Conservation (phyloP, 2,113 vertebrate species). For the Ciconia maguari region DNA sequence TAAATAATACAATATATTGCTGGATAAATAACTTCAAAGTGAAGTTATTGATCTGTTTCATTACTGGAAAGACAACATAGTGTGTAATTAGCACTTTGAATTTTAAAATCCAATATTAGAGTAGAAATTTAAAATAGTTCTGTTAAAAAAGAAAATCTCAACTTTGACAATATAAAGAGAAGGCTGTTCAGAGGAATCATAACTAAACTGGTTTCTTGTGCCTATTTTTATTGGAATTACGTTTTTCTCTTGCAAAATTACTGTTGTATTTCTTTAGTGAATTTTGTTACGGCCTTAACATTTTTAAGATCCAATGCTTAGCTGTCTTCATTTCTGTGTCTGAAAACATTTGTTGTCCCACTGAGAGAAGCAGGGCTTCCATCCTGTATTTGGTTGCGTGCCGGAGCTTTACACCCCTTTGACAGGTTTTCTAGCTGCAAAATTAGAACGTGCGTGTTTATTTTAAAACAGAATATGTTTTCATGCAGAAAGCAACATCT, state of each 20-base stretch:
- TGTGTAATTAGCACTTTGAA: neutral
- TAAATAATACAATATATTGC: neutral
- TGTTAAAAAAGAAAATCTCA: neutral
- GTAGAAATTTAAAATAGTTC: neutral
- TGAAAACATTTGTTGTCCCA: neutral
- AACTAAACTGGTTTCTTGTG: neutral
- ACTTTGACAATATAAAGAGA: neutral
- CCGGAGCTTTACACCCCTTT: neutral
- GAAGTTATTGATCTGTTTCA: neutral
- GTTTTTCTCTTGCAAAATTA: neutral
- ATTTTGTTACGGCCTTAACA: neutral
- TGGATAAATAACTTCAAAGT: neutral
- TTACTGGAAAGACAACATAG: neutral
- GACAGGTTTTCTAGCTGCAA: neutral
- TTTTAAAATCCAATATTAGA: neutral
- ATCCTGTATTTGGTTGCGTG: neutral
- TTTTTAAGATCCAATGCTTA: neutral
- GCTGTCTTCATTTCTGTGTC: neutral
- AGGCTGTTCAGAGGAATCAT: neutral
- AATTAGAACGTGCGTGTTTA: rapidly evolving
- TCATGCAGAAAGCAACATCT: neutral
- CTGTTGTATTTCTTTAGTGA: neutral
- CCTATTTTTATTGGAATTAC: neutral
- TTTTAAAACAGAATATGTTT: neutral
- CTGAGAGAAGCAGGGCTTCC: neutral